A percentile compares a stretch with the other conserved stretches of the same genome.
Evolutionary conservation across 2,797 vertebrate genomes (phyloP).

Genomic region (Discoglossus pictus): DNA sequence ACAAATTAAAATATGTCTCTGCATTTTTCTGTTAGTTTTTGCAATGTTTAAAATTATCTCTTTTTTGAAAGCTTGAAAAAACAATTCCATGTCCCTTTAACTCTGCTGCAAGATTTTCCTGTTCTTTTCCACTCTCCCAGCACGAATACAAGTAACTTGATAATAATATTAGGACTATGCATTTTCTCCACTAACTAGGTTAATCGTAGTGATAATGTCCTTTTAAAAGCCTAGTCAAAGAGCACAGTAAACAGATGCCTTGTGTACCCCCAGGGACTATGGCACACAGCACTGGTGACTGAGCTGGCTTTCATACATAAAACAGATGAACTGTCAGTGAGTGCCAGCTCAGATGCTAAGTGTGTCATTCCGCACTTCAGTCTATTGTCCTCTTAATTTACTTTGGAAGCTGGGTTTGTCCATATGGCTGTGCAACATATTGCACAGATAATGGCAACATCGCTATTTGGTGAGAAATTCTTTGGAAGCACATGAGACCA

Average conservation of each 20-base stretch:
- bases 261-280: neutral
- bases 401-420: neutral
- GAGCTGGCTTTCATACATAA: constrained; percentile 2
- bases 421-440: constrained; percentile 8
- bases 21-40: too few relatives aligned
- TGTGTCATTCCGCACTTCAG: constrained; percentile 9
- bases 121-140: too few relatives aligned
- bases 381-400: constrained; percentile 5
- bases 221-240: neutral
- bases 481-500: constrained; percentile 9
- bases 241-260: constrained; percentile 9
- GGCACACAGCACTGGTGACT: neutral
- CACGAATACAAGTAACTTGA: too few relatives aligned
- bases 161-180: too few relatives aligned
- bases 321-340: constrained; percentile 8
- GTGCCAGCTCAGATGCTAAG: constrained; percentile 9
- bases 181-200: too few relatives aligned
- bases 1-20: too few relatives aligned
- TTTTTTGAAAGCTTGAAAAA: too few relatives aligned
- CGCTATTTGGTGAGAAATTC: constrained; percentile 1
- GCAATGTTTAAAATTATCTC: too few relatives aligned
- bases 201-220: too few relatives aligned
- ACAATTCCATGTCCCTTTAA: too few relatives aligned
- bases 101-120: too few relatives aligned
- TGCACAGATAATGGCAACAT: neutral